Percentiles rank a stretch among this genome's conserved stretches.
phyloP scores from a whole-genome alignment of 2,797 vertebrate genomes.

The Girardinus metallicus region DNA sequence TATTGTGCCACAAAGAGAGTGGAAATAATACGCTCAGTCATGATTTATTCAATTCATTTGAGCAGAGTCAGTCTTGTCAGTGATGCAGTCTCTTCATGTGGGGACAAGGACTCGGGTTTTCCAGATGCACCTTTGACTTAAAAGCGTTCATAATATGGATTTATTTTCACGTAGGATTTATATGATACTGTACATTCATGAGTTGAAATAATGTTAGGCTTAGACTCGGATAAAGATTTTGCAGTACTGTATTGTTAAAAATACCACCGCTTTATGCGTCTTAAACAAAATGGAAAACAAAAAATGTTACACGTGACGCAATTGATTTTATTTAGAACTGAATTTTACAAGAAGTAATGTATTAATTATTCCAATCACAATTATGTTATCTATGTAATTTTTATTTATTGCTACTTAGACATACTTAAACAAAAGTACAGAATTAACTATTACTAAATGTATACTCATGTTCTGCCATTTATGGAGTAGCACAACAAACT shows the following conservation, averaged over 20 bases:
- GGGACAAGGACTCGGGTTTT: constrained; percentile 1
- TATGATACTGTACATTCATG: background rate
- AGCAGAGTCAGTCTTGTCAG: constrained; percentile 13
- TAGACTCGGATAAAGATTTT: background rate
- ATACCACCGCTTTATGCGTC: background rate
- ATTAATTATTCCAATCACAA: background rate
- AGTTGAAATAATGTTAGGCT: background rate
- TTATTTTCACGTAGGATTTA: background rate
- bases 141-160: background rate
- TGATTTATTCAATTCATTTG: constrained; percentile 32
- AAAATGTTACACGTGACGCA: background rate
- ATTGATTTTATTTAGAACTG: background rate
- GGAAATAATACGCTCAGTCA: constrained; percentile 28
- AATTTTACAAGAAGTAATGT: background rate
- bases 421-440: background rate
- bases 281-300: background rate
- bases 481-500: no score
- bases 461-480: background rate
- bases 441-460: background rate
- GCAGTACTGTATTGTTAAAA: background rate
- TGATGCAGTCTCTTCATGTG: background rate
- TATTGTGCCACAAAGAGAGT: constrained; percentile 27
- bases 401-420: background rate
- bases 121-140: background rate
- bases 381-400: background rate